Evolutionary conservation across 1,140 invertebrate species (phyloP).

Genomic region (Saccostrea cuccullata): DNA sequence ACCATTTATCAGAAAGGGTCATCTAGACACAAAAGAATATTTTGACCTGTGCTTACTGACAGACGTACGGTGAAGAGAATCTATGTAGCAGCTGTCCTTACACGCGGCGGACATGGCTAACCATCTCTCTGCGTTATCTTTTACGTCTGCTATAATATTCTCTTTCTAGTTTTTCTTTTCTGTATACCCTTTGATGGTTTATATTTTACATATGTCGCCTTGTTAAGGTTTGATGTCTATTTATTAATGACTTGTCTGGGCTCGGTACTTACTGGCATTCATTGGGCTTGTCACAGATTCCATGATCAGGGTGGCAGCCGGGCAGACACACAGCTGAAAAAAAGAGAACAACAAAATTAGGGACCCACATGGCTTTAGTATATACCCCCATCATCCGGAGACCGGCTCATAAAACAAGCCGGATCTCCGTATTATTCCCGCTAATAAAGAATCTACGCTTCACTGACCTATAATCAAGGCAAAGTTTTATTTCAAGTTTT

Average conservation of each 20-base stretch:
- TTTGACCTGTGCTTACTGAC: neutral
- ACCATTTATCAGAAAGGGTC: slow-evolving; percentile 1
- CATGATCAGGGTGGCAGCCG: slow-evolving; percentile 92
- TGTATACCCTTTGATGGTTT: neutral
- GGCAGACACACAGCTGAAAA: slow-evolving; percentile 89
- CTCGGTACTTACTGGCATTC: slow-evolving; percentile 93
- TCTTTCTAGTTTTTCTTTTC: neutral
- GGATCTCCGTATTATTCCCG: slow-evolving; percentile 20
- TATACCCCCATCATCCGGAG: slow-evolving; percentile 7
- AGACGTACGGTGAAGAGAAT: neutral
- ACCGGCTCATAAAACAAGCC: slow-evolving; percentile 5
- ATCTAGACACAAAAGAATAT: slow-evolving; percentile 4
- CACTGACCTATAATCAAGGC: slow-evolving; percentile 46
- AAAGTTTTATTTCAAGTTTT: slow-evolving; percentile 55
- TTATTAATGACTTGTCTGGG: neutral
- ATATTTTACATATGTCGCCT: neutral
- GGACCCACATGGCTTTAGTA: slow-evolving; percentile 11
- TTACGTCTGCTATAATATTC: neutral
- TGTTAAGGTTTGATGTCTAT: neutral
- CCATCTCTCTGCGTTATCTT: neutral
- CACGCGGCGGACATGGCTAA: neutral
- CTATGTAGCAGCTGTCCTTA: slow-evolving; percentile 21
- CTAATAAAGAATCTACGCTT: slow-evolving; percentile 19
- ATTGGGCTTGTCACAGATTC: slow-evolving; percentile 93
- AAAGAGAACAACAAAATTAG: slow-evolving; percentile 54